phyloP scores from a whole-genome alignment of 2,113 vertebrate species.

The Leucoraja erinaceus region DNA sequence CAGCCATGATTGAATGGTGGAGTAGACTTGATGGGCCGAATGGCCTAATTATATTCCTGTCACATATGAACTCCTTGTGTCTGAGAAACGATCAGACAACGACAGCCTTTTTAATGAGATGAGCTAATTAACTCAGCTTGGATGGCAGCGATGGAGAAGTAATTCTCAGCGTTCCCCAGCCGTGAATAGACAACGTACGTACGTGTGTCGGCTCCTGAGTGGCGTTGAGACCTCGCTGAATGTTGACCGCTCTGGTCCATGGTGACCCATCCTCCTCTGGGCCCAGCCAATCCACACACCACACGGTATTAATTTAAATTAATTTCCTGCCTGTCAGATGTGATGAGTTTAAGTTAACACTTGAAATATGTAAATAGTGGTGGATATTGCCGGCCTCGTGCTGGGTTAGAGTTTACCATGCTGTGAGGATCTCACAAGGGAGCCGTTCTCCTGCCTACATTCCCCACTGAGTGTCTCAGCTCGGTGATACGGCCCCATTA shows the following conservation, averaged over 20 bases:
- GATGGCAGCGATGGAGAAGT: no score
- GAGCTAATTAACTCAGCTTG: neutral
- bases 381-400: neutral
- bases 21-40: no score
- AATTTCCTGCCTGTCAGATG: neutral
- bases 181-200: no score
- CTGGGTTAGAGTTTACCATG: no score
- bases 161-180: neutral
- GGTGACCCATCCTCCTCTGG: neutral
- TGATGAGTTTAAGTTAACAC: neutral
- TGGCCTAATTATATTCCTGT: no score
- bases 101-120: neutral
- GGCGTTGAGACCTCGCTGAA: neutral
- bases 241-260: neutral
- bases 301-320: conserved; percentile 19
- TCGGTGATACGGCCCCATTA: neutral
- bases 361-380: neutral
- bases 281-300: neutral
- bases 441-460: neutral
- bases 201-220: neutral
- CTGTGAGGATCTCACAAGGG: neutral
- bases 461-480: neutral
- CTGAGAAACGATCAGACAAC: neutral
- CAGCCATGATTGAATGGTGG: no score
- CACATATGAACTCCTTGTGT: neutral